Conservation (phyloP, 2,113 vertebrate species). For the Vidua chalybeata region DNA sequence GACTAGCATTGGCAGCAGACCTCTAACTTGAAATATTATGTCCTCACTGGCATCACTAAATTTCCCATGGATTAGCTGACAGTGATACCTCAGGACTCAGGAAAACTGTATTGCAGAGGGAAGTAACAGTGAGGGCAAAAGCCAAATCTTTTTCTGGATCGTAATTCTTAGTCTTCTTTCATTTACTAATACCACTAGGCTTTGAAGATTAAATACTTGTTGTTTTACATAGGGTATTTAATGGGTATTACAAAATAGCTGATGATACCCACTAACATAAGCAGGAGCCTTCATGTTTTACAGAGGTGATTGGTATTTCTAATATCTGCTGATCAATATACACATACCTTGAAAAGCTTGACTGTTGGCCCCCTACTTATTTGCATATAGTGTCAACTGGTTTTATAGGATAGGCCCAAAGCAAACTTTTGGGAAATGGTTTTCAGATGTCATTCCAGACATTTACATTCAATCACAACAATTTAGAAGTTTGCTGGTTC, state of each 20-base stretch:
- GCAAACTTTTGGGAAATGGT: not conserved
- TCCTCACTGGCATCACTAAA: not conserved
- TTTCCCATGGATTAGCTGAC: conserved; percentile 41
- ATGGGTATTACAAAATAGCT: not conserved
- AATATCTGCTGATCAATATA: not conserved
- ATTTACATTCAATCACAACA: not conserved
- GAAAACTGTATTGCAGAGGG: not conserved
- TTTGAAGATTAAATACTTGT: not conserved
- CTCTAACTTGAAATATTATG: not conserved
- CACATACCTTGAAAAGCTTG: not conserved
- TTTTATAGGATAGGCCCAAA: not conserved
- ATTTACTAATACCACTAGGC: not conserved
- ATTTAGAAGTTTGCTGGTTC: not conserved
- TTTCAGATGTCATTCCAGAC: no score
- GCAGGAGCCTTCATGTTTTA: not conserved
- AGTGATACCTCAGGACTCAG: not conserved
- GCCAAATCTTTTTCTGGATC: not conserved
- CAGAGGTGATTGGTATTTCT: not conserved
- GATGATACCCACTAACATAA: not conserved
- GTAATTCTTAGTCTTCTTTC: not conserved
- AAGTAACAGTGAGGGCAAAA: not conserved
- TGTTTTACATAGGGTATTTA: not conserved
- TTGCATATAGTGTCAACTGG: not conserved
- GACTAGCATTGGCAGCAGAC: not conserved
- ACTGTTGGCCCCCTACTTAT: not conserved